Base-by-base conservation (phyloP, 2,888 invertebrate species). In the Lumbricus terrestris region DNA sequence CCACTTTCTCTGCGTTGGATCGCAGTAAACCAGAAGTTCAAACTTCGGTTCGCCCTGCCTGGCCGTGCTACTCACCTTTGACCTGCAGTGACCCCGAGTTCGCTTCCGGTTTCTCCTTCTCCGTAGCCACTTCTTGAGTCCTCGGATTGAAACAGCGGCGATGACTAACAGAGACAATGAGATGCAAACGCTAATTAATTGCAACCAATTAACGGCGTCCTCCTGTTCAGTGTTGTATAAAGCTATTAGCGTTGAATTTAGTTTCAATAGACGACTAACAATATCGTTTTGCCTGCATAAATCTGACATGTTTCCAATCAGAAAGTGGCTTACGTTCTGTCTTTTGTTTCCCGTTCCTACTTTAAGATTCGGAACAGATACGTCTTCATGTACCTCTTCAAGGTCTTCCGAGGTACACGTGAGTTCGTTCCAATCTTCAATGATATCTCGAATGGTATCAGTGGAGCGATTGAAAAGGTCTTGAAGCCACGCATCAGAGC, bases 81-180 rank as follows among this genome's bases (percentile, higher is more conserved):
- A 69, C 69, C 69, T 29, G 29, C 69, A 29, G n/a, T 69, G n/a
- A 69, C 69, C 69, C n/a, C 69, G n/a, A n/a, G n/a, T 69, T 69
- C 69, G 69, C 69, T 29, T 69, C 29, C n/a, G 69, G 69, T 8
- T n/a, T 20, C 23, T 47, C n/a, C 29, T 69, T 16, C 69, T 69
- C 11, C 69, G 8, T 69, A 69, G n/a, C 29, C 69, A 69, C n/a
- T n/a, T 69, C 69, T n/a, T 29, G n/a, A 69, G 69, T n/a, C 69
- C n/a, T 69, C n/a, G 69, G 69, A n/a, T n/a, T 69, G 69, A 69
- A 69, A 69, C 69, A n/a, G 69, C 69, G 69, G 69, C 69, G n/a
- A 69, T n/a, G 69, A 69, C 69, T n/a, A 69, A 69, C 29, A 69
- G n/a, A 69, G n/a, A n/a, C n/a, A 69, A 69, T 1, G 69, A 69